A percentile compares a stretch with the other conserved stretches of the same genome.
Conservation (phyloP, 2,797 vertebrate genomes). For the Lemur catta region DNA sequence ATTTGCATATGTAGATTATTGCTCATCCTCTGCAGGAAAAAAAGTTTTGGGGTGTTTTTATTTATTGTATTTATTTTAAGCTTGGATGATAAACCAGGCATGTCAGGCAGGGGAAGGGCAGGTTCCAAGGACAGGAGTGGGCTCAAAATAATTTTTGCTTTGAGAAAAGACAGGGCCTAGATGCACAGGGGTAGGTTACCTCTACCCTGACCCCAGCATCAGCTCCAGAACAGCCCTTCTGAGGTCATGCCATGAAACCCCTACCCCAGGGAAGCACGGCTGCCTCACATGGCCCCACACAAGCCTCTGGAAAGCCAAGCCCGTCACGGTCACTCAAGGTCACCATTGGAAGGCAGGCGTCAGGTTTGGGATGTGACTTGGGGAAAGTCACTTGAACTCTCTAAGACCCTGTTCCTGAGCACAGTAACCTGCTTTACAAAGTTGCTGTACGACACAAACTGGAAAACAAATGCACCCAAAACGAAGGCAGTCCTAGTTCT, state of each 20-base stretch:
- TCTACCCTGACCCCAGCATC: background rate
- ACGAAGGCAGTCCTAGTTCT: too few relatives aligned
- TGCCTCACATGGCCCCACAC: background rate
- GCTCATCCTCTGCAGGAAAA: conserved; percentile 67
- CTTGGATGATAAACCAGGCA: conserved; percentile 52
- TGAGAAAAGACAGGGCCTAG: background rate
- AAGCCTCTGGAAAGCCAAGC: background rate
- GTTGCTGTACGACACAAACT: background rate
- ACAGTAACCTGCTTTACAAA: background rate
- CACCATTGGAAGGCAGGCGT: background rate
- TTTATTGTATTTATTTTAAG: conserved; percentile 72
- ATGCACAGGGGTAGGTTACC: background rate
- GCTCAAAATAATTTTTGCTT: background rate
- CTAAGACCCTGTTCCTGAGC: background rate
- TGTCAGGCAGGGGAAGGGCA: conserved; percentile 45
- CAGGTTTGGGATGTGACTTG: background rate
- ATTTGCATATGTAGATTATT: conserved; percentile 76
- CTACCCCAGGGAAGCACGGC: background rate
- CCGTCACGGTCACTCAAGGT: background rate
- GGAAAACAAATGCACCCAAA: background rate
- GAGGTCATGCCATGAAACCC: background rate
- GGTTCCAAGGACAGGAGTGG: background rate
- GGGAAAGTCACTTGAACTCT: background rate
- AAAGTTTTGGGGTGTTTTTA: conserved; percentile 68
- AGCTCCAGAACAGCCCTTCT: background rate